phyloP scores from a whole-genome alignment of 2,888 invertebrate genomes.

The Chorisops tibialis region DNA sequence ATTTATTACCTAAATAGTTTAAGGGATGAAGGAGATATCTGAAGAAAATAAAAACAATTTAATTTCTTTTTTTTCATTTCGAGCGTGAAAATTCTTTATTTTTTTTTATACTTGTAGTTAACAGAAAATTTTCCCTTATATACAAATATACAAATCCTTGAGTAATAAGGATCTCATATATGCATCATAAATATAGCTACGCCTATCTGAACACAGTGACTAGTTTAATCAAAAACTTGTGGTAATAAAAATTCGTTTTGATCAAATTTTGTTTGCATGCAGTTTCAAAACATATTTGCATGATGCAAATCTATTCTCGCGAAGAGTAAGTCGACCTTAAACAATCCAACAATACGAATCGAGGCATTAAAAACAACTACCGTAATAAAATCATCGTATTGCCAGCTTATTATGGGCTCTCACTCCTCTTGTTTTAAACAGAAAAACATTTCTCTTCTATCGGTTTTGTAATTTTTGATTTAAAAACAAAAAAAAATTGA shows the following conservation, averaged over 20 bases:
- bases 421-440: background rate
- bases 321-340: background rate
- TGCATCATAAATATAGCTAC: background rate
- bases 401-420: background rate
- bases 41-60: too few species aligned
- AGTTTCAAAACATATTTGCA: too few species aligned
- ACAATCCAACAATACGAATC: background rate
- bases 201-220: background rate
- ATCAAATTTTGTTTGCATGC: conserved; percentile 8
- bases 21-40: too few species aligned
- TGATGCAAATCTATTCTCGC: background rate
- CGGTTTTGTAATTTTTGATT: too few species aligned
- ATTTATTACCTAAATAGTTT: too few species aligned
- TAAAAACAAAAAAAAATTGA: background rate
- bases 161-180: too few species aligned
- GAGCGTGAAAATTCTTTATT: too few species aligned
- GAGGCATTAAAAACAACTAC: conserved; percentile 16
- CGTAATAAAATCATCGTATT: background rate
- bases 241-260: conserved; percentile 13
- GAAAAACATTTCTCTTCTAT: background rate
- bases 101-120: too few species aligned
- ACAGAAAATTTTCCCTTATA: too few species aligned
- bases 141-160: too few species aligned
- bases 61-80: too few species aligned
- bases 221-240: conserved; percentile 22